Evolutionary conservation across 2,113 vertebrate genomes (phyloP).

Genomic region (Illadopsis cleaveri): DNA sequence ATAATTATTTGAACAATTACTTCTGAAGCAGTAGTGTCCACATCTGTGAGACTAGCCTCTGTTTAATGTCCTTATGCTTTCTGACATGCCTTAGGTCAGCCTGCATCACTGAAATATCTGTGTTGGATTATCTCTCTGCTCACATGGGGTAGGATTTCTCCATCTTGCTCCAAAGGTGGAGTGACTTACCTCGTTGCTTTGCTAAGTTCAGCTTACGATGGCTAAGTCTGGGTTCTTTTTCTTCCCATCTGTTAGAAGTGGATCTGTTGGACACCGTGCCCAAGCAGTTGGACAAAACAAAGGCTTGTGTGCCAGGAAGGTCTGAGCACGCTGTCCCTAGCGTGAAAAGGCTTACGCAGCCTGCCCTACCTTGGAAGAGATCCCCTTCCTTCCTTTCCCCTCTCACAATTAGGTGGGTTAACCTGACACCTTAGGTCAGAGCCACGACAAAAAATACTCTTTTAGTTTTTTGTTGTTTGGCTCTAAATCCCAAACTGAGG

Average conservation of each 20-base stretch:
- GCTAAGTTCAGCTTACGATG: not conserved
- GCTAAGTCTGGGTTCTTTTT: not conserved
- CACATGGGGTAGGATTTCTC: not conserved
- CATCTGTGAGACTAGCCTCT: not conserved
- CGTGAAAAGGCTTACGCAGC: not conserved
- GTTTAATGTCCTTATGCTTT: not conserved
- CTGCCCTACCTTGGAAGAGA: not conserved
- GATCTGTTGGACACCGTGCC: accelerated
- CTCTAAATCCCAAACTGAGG: not conserved
- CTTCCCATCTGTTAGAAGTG: accelerated
- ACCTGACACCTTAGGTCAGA: not conserved
- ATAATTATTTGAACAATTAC: not conserved
- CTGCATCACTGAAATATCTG: not conserved
- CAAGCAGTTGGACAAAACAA: not conserved
- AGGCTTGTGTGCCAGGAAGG: not conserved
- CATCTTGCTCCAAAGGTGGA: not conserved
- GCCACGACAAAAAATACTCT: not conserved
- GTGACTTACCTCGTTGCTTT: not conserved
- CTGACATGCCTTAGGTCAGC: not conserved
- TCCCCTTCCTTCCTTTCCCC: not conserved
- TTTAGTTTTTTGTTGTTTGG: not conserved
- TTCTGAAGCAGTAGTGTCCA: not conserved
- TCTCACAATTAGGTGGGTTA: not conserved
- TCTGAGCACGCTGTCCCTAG: not conserved
- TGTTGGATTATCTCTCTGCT: not conserved